These are phyloP conservation scores for Ruditapes philippinarum DNA, from an alignment of 1,140 invertebrate genomes.

Conservation along the genomic window DNA sequence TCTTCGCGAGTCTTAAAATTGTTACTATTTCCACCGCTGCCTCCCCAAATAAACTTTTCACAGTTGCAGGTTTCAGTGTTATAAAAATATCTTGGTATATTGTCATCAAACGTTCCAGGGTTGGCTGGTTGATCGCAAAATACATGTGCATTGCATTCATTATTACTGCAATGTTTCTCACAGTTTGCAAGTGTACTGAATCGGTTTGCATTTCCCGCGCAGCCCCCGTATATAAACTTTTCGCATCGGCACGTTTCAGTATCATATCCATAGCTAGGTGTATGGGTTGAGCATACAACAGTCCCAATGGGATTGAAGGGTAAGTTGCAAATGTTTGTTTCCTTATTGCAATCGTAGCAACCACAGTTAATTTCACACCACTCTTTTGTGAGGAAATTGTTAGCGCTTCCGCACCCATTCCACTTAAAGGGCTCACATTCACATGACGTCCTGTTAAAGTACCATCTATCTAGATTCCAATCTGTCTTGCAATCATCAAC, in stretches of 20 bases:
- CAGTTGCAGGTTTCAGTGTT: conserved; percentile 84
- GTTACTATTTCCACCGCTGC: conserved; percentile 85
- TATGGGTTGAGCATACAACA: not conserved
- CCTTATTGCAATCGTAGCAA: too few relatives aligned
- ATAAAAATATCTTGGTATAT: conserved; percentile 86
- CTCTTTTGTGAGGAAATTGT: conserved; percentile 64
- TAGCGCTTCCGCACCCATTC: conserved; percentile 93
- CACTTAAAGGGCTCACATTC: conserved; percentile 85
- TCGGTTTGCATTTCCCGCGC: conserved; percentile 83
- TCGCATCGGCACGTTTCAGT: conserved; percentile 71
- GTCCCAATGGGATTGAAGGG: not conserved
- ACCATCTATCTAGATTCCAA: conserved; percentile 88
- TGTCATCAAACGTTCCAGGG: conserved; percentile 91
- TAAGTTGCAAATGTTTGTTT: not conserved
- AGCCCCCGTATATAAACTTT: conserved; percentile 82
- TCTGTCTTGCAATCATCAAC: conserved; percentile 75
- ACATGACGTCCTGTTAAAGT: conserved; percentile 83
- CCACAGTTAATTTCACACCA: not conserved
- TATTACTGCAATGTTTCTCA: conserved; percentile 73
- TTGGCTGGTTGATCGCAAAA: conserved; percentile 92
- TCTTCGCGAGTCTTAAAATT: conserved; percentile 80
- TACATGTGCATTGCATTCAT: not conserved
- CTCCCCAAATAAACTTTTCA: conserved; percentile 84
- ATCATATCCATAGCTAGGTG: conserved; percentile 71
- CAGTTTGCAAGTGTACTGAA: conserved; percentile 77